Percentiles rank a stretch among this genome's conserved stretches.
These are phyloP conservation scores for Phyllostomus hastatus DNA, from an alignment of 2,113 vertebrate genomes.

Conservation along the genomic window DNA sequence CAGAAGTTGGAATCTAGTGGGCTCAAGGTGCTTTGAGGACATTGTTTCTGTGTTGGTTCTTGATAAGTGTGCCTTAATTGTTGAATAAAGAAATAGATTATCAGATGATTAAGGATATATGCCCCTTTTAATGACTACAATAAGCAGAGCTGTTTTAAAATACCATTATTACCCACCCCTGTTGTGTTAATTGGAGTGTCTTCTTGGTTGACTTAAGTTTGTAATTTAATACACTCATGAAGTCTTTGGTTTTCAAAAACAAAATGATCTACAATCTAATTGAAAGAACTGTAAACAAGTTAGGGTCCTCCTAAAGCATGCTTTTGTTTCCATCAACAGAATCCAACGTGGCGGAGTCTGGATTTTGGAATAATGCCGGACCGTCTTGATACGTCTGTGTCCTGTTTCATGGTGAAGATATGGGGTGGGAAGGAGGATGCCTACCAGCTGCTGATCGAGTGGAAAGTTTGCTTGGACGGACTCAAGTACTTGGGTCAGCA, in stretches of 20 bases:
- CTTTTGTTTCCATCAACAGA: constrained; percentile 81
- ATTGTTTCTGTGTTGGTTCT: not conserved
- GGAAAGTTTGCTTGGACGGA: constrained; percentile 96
- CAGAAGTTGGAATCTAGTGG: not conserved
- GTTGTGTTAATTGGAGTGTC: not conserved
- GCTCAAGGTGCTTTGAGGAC: not conserved
- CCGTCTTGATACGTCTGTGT: constrained; percentile 94
- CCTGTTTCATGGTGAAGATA: constrained; percentile 95
- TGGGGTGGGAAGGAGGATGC: constrained; percentile 90
- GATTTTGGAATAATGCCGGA: constrained; percentile 97
- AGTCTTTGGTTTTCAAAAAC: constrained; percentile 12
- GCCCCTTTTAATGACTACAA: not conserved
- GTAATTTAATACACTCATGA: not conserved
- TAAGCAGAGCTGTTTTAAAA: constrained; percentile 9
- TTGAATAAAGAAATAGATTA: not conserved
- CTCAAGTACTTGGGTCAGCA: constrained; percentile 96
- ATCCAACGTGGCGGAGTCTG: constrained; percentile 97
- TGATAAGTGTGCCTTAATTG: not conserved
- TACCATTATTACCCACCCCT: not conserved
- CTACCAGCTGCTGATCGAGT: constrained; percentile 93
- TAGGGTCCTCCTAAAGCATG: constrained; percentile 14
- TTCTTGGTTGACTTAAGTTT: constrained; percentile 16
- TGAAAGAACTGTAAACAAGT: constrained; percentile 25
- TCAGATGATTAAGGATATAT: not conserved
- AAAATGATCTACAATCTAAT: not conserved